Conservation (phyloP, 2,113 vertebrate species). For the Phyllopteryx taeniolatus region DNA sequence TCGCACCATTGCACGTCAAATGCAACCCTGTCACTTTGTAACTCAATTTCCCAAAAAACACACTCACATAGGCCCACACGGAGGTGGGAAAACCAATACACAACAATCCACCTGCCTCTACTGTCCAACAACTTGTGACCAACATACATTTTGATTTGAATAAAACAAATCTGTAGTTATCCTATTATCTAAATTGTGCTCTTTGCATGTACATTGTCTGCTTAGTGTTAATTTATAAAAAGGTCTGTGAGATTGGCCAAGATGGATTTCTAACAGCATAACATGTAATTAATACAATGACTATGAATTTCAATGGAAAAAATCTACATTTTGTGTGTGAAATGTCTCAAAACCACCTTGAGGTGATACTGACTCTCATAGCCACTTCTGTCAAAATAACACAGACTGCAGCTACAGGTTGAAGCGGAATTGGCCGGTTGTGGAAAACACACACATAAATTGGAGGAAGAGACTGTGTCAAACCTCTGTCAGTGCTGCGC, state of each 20-base stretch:
- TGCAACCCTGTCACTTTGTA: slow-evolving; percentile 5
- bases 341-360: no score
- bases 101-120: background rate
- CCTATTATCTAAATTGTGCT: background rate
- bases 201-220: no score
- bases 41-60: background rate
- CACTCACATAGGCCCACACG: no score
- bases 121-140: background rate
- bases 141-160: background rate
- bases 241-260: no score
- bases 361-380: background rate
- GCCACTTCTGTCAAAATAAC: slow-evolving; percentile 5
- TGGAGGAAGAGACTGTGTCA: slow-evolving; percentile 23
- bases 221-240: no score
- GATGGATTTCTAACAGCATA: background rate
- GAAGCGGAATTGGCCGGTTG: background rate
- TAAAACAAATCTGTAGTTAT: background rate
- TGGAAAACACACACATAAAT: background rate
- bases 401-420: background rate
- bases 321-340: no score
- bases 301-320: background rate
- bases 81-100: background rate
- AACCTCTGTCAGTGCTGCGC: slow-evolving; percentile 84
- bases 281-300: background rate
- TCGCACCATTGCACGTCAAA: slow-evolving; percentile 4